Conservation (phyloP, 2,113 vertebrate genomes). For the Athene cunicularia region DNA sequence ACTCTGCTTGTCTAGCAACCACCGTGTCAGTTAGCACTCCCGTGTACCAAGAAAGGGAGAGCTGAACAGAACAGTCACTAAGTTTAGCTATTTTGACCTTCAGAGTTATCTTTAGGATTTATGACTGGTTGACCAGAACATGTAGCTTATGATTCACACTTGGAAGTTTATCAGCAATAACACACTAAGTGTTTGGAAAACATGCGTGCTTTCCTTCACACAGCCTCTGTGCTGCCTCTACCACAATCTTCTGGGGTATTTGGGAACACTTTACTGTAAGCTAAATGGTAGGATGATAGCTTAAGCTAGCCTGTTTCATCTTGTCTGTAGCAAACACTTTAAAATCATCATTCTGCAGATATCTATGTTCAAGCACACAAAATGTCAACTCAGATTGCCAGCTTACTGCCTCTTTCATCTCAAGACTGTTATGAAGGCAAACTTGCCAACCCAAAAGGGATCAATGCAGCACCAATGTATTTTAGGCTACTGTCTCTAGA, state of each 20-base stretch:
- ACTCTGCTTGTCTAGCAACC: background rate
- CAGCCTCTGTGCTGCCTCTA: background rate
- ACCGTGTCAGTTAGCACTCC: fast-evolving
- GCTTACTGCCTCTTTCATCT: constrained; percentile 23
- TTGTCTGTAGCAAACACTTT: background rate
- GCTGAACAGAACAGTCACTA: background rate
- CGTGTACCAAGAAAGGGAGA: background rate
- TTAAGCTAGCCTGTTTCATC: background rate
- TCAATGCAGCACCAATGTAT: background rate
- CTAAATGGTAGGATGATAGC: background rate
- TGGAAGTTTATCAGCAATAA: constrained; percentile 24
- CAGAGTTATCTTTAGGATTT: constrained; percentile 21
- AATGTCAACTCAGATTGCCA: background rate
- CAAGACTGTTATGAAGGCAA: background rate
- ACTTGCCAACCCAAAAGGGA: background rate
- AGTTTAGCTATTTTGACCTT: constrained; percentile 24
- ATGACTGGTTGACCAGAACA: background rate
- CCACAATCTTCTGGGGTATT: background rate
- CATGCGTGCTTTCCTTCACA: background rate
- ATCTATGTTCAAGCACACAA: background rate
- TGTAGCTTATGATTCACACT: background rate
- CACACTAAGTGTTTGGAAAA: background rate
- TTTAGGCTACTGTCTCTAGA: constrained; percentile 7
- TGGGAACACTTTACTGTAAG: background rate
- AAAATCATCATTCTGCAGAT: background rate